A percentile compares a stretch with the other conserved stretches of the same genome.
Evolutionary conservation across 2,888 invertebrate genomes (phyloP).

Genomic region (Petrolisthes cinctipes): DNA sequence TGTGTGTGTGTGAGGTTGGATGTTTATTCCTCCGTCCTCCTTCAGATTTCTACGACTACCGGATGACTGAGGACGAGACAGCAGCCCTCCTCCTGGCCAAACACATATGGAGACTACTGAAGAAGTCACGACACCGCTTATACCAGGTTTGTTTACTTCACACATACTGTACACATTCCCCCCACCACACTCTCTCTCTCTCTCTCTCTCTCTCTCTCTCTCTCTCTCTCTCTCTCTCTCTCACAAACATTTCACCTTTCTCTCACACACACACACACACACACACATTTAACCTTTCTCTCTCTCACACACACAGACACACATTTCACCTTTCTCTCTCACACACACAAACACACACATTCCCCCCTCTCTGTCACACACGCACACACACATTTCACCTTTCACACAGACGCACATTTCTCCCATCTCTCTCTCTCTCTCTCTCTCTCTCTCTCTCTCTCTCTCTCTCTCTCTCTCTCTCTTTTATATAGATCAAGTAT

Average conservation of each 20-base stretch:
- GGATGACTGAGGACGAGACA: constrained; percentile 57
- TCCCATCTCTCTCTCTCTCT: neutral
- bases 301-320: no score
- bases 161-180: neutral
- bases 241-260: neutral
- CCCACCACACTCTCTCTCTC: neutral
- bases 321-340: neutral
- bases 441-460: neutral
- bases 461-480: neutral
- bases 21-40: neutral
- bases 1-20: neutral
- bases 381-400: neutral
- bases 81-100: constrained; percentile 63
- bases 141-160: constrained; percentile 57
- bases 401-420: neutral
- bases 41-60: constrained; percentile 65
- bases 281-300: neutral
- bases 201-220: neutral
- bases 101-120: constrained; percentile 64
- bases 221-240: neutral
- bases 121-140: constrained; percentile 58
- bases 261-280: neutral
- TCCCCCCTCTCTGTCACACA: neutral
- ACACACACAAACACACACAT: neutral
- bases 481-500: no score